Percentiles rank a stretch among this genome's conserved stretches.
Conservation (phyloP, 2,797 vertebrate species). For the Benthosema pterotum region DNA sequence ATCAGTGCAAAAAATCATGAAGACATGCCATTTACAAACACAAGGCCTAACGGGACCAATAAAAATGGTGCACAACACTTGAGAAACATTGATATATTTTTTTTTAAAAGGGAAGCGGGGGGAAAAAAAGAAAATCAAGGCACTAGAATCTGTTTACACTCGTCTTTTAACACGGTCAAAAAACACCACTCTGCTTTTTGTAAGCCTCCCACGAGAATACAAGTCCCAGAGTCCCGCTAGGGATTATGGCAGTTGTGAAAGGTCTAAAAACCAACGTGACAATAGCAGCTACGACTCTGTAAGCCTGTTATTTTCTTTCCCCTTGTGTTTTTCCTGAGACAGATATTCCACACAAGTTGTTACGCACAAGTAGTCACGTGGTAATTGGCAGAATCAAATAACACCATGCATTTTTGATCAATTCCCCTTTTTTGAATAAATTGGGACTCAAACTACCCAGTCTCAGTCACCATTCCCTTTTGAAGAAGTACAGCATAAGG, state of each 20-base stretch:
- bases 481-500: too few species aligned
- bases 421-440: constrained; percentile 36
- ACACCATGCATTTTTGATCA: neutral
- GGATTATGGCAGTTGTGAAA: constrained; percentile 11
- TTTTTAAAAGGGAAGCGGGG: too few species aligned
- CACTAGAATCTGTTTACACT: constrained; percentile 21
- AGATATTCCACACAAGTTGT: constrained; percentile 25
- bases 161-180: too few species aligned
- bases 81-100: too few species aligned
- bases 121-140: constrained; percentile 8
- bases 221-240: neutral
- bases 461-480: too few species aligned
- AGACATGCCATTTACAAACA: neutral
- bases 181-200: neutral
- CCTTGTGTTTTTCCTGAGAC: constrained; percentile 58
- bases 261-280: constrained; percentile 13
- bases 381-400: constrained; percentile 9
- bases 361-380: neutral
- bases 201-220: neutral
- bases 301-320: too few species aligned
- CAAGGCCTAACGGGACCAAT: too few species aligned
- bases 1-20: constrained; percentile 37
- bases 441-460: too few species aligned
- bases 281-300: constrained; percentile 5
- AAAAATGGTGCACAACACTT: too few species aligned